phyloP scores from a whole-genome alignment of 2,113 vertebrate species.

The Hylia prasina region DNA sequence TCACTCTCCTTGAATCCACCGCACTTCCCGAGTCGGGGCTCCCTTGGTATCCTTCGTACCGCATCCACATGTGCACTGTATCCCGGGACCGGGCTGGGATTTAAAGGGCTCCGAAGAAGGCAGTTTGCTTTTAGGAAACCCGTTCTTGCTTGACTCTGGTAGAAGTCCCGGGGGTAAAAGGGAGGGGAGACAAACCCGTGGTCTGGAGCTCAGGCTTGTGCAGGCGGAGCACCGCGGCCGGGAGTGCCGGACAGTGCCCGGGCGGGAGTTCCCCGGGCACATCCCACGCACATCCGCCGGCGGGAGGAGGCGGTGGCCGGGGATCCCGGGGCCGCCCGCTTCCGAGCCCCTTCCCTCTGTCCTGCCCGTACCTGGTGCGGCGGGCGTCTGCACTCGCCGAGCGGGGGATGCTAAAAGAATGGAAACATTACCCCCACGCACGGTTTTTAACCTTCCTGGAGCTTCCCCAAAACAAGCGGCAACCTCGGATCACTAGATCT shows the following conservation, averaged over 20 bases:
- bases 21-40: not conserved
- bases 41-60: not conserved
- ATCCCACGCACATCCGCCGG: not conserved
- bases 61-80: not conserved
- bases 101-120: not conserved
- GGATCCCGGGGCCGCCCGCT: too few relatives aligned
- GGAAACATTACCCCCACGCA: not conserved
- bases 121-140: not conserved
- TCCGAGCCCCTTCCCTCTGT: not conserved
- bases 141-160: not conserved
- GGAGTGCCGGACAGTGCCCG: not conserved
- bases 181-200: not conserved
- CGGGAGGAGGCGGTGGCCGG: not conserved
- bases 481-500: not conserved
- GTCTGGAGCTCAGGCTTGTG: not conserved
- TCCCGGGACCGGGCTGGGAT: not conserved
- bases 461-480: not conserved
- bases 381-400: rapidly evolving
- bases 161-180: too few relatives aligned
- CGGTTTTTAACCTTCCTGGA: too few relatives aligned
- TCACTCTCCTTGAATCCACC: not conserved
- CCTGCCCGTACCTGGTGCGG: not conserved
- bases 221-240: not conserved
- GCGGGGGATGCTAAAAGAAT: rapidly evolving
- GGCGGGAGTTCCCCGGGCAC: not conserved